Base-by-base conservation (phyloP, 2,113 vertebrate genomes). In the Heterotis niloticus region DNA sequence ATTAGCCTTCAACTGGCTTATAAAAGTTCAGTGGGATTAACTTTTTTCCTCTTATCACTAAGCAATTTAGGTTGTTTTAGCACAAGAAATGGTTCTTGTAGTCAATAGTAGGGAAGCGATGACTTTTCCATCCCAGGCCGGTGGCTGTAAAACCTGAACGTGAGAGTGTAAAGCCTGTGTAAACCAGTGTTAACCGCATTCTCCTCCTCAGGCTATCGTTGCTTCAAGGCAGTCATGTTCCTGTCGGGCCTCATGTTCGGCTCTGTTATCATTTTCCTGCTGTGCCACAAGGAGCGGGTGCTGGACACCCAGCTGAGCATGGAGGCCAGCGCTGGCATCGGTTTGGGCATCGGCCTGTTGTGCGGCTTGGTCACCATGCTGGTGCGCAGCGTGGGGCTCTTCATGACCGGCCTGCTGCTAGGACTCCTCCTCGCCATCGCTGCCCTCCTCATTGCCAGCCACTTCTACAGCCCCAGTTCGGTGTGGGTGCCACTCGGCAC, bases 211-310 rank as follows among this genome's bases (percentile, higher is more conserved):
- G 96, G 96, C 76, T 96, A 96, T 81, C 92, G 94, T 85, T 97
- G 95, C 86, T 96, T 96, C 91, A 96, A 95, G 86, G 95, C 95
- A 17, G 91, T 95, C 82, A 94, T 96, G 94, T 96, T 97, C 89
- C 93, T 96, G 56, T 96, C 94, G 0, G 95, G 95, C 23, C 93
- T 96, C 83, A 93, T 97, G 84, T 93, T 95, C 0, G 95, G 95
- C 84, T 94, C 95, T 0, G 84, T 91, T 77, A 89, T 96, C 82
- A 96, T 95, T 86, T 96, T 96, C 89, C 84, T 94, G 81, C 90
- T 96, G 54, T 96, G 96, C 89, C 93, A 96, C 88, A 94, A 94
- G 85, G 94, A 96, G 82, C 91, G 91, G 0, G 91, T 96, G 26
- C 88, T 96, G 88, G 94, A 96, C 90, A 95, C 93, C 0, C 92